These are phyloP conservation scores for Zaprionus africanus DNA, from an alignment of 1,140 invertebrate species.

Conservation along the genomic window DNA sequence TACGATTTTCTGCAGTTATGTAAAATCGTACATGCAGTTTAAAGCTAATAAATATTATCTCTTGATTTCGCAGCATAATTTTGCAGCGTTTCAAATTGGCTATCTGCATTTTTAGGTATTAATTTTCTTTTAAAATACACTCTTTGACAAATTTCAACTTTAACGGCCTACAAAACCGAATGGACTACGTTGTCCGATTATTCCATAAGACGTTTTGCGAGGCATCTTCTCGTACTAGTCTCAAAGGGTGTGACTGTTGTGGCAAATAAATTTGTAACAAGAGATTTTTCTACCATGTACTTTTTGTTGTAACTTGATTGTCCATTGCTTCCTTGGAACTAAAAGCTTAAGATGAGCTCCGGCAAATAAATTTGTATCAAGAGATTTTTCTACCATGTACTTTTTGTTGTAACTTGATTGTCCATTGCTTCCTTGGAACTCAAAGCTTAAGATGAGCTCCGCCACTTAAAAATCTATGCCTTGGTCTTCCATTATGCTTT, in stretches of 20 bases:
- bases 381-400: neutral
- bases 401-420: neutral
- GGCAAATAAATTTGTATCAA: neutral
- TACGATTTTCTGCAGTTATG: no score
- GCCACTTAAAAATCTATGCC: no score
- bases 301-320: neutral
- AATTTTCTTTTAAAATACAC: conserved; percentile 9
- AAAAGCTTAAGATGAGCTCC: no score
- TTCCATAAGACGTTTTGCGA: neutral
- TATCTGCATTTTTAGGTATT: neutral
- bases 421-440: no score
- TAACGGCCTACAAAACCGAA: neutral
- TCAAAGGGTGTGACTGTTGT: neutral
- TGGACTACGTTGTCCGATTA: conserved; percentile 6
- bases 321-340: no score
- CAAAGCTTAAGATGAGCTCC: no score
- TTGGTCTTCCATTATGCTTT: no score
- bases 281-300: neutral
- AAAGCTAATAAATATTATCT: neutral
- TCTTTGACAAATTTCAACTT: conserved; percentile 17
- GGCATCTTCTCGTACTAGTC: neutral
- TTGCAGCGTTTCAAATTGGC: neutral
- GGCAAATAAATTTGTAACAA: neutral
- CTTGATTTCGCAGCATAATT: neutral
- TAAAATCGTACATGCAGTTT: no score